These are phyloP conservation scores for Sus cebifrons DNA, from an alignment of 2,797 vertebrate species.

Conservation along the genomic window DNA sequence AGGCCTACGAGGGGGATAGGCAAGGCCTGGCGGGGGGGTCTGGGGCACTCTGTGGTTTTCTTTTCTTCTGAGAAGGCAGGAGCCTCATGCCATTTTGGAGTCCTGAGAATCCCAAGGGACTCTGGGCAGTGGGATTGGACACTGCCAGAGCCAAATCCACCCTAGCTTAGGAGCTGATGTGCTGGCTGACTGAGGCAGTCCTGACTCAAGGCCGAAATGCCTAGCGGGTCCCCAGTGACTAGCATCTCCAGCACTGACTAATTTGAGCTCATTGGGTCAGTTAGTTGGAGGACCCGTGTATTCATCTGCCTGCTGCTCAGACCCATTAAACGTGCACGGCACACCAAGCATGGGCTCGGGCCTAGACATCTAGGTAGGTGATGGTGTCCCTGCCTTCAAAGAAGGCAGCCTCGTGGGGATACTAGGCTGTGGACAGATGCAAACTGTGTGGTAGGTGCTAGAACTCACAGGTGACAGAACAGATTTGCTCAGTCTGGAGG, in stretches of 20 bases:
- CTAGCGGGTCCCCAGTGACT: not conserved
- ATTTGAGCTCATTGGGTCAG: not conserved
- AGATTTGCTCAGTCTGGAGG: conserved; percentile 1
- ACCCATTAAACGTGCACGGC: not conserved
- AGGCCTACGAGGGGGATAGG: not conserved
- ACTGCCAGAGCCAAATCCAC: not conserved
- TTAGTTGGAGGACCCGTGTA: rapidly evolving
- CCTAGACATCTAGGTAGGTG: not conserved
- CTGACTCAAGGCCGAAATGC: not conserved
- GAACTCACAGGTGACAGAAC: not conserved
- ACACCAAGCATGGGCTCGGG: not conserved
- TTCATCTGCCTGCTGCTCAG: not conserved
- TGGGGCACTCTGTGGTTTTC: not conserved
- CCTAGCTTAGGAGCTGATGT: not conserved
- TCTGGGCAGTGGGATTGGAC: not conserved
- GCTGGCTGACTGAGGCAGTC: not conserved
- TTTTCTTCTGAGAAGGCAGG: not conserved
- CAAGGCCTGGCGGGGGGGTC: not conserved
- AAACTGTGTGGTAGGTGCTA: not conserved
- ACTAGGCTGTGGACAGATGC: not conserved
- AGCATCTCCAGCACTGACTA: not conserved
- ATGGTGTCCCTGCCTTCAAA: not conserved
- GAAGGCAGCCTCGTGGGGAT: not conserved
- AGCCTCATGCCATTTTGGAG: not conserved
- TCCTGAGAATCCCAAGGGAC: not conserved